phyloP scores from a whole-genome alignment of 2,113 vertebrate genomes.

The Oplegnathus fasciatus region DNA sequence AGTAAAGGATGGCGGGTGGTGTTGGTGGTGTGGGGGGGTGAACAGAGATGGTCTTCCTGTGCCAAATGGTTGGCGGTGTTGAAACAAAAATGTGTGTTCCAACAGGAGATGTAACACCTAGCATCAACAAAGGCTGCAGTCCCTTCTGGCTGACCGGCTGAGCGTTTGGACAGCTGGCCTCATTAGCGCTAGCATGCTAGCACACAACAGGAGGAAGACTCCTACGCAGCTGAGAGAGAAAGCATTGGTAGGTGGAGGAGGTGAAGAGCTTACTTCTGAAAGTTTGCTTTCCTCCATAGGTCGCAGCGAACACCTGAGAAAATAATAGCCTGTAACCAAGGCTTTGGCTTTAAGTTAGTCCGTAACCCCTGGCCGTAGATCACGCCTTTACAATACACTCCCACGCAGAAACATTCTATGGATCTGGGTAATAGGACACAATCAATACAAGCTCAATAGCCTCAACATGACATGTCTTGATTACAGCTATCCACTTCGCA shows the following conservation, averaged over 20 bases:
- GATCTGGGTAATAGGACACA: conserved; percentile 19
- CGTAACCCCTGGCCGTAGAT: not conserved
- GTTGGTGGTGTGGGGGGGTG: conserved; percentile 29
- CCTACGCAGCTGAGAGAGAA: conserved; percentile 65
- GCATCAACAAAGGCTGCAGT: conserved; percentile 70
- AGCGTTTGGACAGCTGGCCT: conserved; percentile 82
- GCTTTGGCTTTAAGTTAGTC: conserved; percentile 10
- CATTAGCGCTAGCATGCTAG: conserved; percentile 79
- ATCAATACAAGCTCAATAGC: conserved; percentile 5
- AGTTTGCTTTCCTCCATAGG: conserved; percentile 52
- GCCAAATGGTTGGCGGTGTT: conserved; percentile 75
- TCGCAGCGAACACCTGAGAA: conserved; percentile 56
- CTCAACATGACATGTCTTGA: not conserved
- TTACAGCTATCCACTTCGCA: not conserved
- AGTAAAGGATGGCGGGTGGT: conserved; percentile 7
- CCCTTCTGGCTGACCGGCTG: conserved; percentile 73
- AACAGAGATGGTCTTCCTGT: conserved; percentile 49
- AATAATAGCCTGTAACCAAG: conserved; percentile 42
- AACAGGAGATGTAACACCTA: conserved; percentile 77
- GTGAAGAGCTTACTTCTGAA: conserved; percentile 41
- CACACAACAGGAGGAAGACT: conserved; percentile 75
- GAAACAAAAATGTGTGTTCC: conserved; percentile 71
- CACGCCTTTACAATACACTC: conserved; percentile 8
- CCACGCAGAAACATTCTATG: not conserved
- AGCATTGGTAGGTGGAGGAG: conserved; percentile 59